Evolutionary conservation across 2,113 vertebrate genomes (phyloP), one percentile per base, ranked within the genome.

Genomic region (Poecilia latipinna): DNA sequence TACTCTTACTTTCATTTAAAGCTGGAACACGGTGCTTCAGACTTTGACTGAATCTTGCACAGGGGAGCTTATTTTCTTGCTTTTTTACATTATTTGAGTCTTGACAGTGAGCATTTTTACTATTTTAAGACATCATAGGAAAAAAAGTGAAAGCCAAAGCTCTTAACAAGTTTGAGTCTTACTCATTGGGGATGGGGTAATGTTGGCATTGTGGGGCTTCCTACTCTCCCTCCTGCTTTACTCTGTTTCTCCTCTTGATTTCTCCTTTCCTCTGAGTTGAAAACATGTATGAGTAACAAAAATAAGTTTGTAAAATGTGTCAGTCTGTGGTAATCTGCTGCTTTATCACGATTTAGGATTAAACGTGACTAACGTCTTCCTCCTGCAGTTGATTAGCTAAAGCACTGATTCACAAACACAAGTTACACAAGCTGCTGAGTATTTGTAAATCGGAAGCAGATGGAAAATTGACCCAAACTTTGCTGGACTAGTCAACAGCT

Each of bases 121-220:
- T 86, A 88, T 73, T 48, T 82, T 65, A 35, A 28, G 72, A 48
- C 13, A 61, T 70, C 77, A 51, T 70, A 81, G 65, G 80, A 82
- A 78, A 48, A 24, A 73, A 75, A 85, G 79, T 84, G 76, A 83
- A 88, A 70, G 67, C 72, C 71, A 66, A 77, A 70, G 73, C 79
- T 72, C 17, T 8, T 42, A 75, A 77, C 64, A 86, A 76, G 35
- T 79, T 84, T 31, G 78, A 82, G 79, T 29, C 35, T 89, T 78
- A 82, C 82, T 93, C 87, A 92, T 71, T 81, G 82, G 71, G 62
- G 77, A 88, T 84, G 10, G 0, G 82, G 85, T 68, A 85, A 72
- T 90, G 91, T 84, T 84, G 88, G 89, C 79, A 66, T 89, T 91
- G 85, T 85, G 89, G 90, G 83, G 63, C 44, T 89, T 86, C 83